Conservation (phyloP, 2,888 invertebrate genomes). For the Tholera decimalis region DNA sequence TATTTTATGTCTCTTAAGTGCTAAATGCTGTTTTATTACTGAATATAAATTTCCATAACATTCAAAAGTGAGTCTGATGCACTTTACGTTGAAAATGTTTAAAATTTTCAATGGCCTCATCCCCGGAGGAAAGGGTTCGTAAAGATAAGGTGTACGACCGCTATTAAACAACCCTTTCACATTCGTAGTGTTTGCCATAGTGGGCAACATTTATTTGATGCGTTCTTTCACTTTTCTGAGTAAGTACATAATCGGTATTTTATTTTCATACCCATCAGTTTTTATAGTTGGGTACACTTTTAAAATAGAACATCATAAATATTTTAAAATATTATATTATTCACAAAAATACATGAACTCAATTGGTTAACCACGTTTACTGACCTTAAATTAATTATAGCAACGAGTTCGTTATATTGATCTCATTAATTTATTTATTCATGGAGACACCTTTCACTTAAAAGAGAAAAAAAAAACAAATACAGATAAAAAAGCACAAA, state of each 20-base stretch:
- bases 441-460: too few species aligned
- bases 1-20: conserved; percentile 3
- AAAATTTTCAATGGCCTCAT: conserved; percentile 54
- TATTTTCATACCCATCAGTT: background rate
- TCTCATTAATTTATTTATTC: too few species aligned
- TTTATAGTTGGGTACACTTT: background rate
- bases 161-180: conserved; percentile 52
- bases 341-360: too few species aligned
- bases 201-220: conserved; percentile 40
- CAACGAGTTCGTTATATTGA: too few species aligned
- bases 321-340: too few species aligned
- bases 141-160: conserved; percentile 53
- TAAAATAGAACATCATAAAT: too few species aligned
- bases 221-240: conserved; percentile 49
- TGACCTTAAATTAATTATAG: too few species aligned
- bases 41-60: background rate
- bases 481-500: too few species aligned
- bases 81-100: conserved; percentile 27
- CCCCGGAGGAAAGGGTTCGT: conserved; percentile 41
- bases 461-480: too few species aligned
- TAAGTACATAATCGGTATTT: conserved; percentile 11
- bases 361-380: too few species aligned
- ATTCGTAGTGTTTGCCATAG: conserved; percentile 32
- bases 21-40: conserved; percentile 6
- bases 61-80: conserved; percentile 30